A percentile compares a stretch with the other conserved stretches of the same genome.
phyloP scores from a whole-genome alignment of 2,888 invertebrate species.

The Nezara viridula region DNA sequence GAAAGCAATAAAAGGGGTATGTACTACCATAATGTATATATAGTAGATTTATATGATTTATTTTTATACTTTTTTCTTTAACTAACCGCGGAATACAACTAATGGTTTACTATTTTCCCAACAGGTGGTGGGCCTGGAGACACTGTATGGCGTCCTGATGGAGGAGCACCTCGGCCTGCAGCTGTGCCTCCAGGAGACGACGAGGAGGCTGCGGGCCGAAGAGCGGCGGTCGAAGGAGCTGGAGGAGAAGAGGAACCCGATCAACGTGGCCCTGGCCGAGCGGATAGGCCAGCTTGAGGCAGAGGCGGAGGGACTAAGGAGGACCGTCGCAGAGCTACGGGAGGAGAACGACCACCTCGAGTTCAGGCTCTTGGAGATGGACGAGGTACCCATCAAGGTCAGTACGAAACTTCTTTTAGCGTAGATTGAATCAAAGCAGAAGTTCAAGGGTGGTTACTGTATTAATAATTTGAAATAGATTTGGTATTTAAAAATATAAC shows the following conservation, averaged over 20 bases:
- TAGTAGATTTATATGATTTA: too few species aligned
- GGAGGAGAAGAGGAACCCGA: constrained; percentile 62
- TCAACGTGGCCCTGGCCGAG: constrained; percentile 65
- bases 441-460: too few species aligned
- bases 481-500: too few species aligned
- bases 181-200: constrained; percentile 64
- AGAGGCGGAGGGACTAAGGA: constrained; percentile 71
- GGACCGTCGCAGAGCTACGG: constrained; percentile 80
- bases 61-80: too few species aligned
- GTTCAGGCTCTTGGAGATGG: constrained; percentile 83
- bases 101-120: too few species aligned
- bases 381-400: constrained; percentile 69
- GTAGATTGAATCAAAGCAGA: too few species aligned
- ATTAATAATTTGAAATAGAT: too few species aligned
- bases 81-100: too few species aligned
- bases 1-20: too few species aligned
- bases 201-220: constrained; percentile 64
- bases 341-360: constrained; percentile 86
- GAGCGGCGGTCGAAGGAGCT: constrained; percentile 59
- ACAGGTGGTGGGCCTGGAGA: constrained; percentile 66
- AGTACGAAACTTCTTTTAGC: background rate
- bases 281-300: constrained; percentile 64
- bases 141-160: constrained; percentile 66
- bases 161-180: constrained; percentile 66
- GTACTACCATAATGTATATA: too few species aligned